These are phyloP conservation scores for Thalpophila matura DNA, from an alignment of 2,888 invertebrate genomes.

Conservation along the genomic window DNA sequence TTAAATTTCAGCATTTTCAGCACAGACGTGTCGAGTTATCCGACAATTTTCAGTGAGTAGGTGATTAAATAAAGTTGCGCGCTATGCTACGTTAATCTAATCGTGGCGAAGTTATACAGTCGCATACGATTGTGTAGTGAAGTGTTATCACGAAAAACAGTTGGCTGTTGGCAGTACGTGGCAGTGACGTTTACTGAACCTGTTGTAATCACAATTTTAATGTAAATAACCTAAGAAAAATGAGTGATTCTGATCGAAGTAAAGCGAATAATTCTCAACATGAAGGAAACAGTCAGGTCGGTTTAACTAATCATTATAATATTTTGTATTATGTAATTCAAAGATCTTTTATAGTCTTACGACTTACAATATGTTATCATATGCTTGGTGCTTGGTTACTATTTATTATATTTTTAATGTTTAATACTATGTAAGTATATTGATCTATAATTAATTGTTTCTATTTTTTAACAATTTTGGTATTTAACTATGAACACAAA, in stretches of 20 bases:
- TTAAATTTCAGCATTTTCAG: conserved; percentile 64
- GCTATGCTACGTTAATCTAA: conserved; percentile 67
- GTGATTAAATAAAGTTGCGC: conserved; percentile 57
- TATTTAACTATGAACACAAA: no score
- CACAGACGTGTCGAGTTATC: conserved; percentile 69
- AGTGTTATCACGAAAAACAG: conserved; percentile 80
- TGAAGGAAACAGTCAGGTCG: conserved; percentile 72
- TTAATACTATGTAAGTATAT: no score
- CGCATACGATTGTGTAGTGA: conserved; percentile 55
- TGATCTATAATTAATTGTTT: no score
- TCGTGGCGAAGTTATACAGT: conserved; percentile 67
- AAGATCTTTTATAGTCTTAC: background rate
- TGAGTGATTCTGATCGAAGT: conserved; percentile 70
- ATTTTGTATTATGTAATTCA: conserved; percentile 1
- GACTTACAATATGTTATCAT: conserved; percentile 17
- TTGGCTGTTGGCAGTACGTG: conserved; percentile 82
- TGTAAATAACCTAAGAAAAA: conserved; percentile 62
- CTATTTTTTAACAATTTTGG: no score
- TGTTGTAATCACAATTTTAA: conserved; percentile 30
- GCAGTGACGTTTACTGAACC: conserved; percentile 70
- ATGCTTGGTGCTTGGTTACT: background rate
- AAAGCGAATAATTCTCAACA: conserved; percentile 60
- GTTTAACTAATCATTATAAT: conserved; percentile 49
- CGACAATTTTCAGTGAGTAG: conserved; percentile 71
- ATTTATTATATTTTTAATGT: no score